phyloP scores from a whole-genome alignment of 2,797 vertebrate species.

The Microhierax caerulescens region DNA sequence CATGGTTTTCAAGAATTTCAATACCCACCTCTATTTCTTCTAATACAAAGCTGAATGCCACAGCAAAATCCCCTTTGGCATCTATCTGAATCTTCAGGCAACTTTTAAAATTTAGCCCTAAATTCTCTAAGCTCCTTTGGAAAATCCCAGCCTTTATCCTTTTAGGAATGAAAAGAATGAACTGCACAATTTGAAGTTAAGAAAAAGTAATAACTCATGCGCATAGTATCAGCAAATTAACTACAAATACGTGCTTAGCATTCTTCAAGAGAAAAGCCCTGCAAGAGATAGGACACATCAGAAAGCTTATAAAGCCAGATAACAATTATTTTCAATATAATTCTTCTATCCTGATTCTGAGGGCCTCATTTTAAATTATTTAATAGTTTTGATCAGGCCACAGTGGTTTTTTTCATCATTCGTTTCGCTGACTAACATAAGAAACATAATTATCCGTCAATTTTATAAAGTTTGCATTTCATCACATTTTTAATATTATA shows the following conservation, averaged over 20 bases:
- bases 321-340: constrained; percentile 71
- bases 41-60: constrained; percentile 30
- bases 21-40: constrained; percentile 20
- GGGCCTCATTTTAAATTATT: constrained; percentile 64
- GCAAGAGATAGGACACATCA: constrained; percentile 64
- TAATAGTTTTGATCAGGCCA: constrained; percentile 62
- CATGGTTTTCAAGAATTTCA: constrained; percentile 42
- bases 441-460: constrained; percentile 63
- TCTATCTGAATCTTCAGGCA: constrained; percentile 32
- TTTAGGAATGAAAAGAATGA: constrained; percentile 60
- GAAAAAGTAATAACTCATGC: constrained; percentile 50
- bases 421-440: constrained; percentile 41
- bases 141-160: constrained; percentile 60
- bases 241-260: constrained; percentile 70
- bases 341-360: constrained; percentile 67
- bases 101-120: constrained; percentile 59
- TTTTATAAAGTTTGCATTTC: constrained; percentile 66
- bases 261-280: constrained; percentile 65
- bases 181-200: constrained; percentile 45
- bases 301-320: constrained; percentile 64
- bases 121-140: constrained; percentile 63
- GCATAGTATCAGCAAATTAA: constrained; percentile 72
- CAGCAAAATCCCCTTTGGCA: constrained; percentile 47
- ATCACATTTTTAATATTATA: constrained; percentile 59
- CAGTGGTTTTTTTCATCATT: constrained; percentile 30